Percentiles rank a stretch among this genome's conserved stretches.
Conservation (phyloP, 2,888 invertebrate species). For the Heliconius aoede region DNA sequence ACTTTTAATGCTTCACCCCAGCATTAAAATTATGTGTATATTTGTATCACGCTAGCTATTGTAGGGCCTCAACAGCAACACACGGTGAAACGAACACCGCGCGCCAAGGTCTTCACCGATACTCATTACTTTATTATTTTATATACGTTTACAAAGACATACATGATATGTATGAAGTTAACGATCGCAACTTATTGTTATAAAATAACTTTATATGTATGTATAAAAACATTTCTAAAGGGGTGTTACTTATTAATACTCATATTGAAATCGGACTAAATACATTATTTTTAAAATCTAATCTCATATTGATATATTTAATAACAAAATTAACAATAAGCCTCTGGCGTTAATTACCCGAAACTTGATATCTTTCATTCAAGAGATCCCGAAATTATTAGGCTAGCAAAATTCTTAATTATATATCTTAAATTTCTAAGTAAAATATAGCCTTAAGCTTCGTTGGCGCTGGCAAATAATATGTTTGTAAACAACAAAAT, state of each 20-base stretch:
- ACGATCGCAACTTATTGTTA: background rate
- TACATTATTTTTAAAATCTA: conserved; percentile 12
- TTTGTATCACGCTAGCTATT: conserved; percentile 83
- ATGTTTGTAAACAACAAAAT: conserved; percentile 80
- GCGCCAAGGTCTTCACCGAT: conserved; percentile 73
- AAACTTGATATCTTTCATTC: conserved; percentile 82
- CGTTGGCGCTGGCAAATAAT: conserved; percentile 78
- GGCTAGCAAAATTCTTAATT: conserved; percentile 82
- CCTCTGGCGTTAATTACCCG: conserved; percentile 80
- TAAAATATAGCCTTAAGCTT: conserved; percentile 79
- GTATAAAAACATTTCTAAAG: background rate
- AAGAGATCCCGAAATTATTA: conserved; percentile 81
- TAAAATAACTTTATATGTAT: background rate
- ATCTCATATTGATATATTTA: conserved; percentile 49
- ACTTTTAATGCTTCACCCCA: conserved; percentile 84
- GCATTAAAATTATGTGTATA: conserved; percentile 84
- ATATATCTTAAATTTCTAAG: conserved; percentile 84
- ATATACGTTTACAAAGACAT: conserved; percentile 13
- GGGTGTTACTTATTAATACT: background rate
- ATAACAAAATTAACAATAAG: conserved; percentile 72
- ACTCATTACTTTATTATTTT: conserved; percentile 49
- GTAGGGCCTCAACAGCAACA: conserved; percentile 76
- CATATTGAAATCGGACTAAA: background rate
- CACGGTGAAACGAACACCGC: conserved; percentile 71
- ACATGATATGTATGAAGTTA: conserved; percentile 2